Base-by-base conservation (phyloP, 1,140 invertebrate species). In the Ladona fulva region DNA sequence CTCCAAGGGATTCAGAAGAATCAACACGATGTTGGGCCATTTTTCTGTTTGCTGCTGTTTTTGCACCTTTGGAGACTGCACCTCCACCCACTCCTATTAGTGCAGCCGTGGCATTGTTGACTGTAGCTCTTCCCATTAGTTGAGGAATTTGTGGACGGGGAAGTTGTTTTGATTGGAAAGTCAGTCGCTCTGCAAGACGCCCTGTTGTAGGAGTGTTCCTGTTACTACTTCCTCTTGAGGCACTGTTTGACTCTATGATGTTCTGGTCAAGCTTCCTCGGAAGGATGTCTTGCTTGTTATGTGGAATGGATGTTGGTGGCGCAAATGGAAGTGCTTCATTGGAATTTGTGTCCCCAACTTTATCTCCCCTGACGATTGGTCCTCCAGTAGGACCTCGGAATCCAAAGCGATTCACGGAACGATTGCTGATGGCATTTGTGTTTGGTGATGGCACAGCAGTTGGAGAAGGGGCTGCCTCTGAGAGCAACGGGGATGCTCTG, bases 11-110 rank as follows among this genome's bases (percentile, higher is more conserved):
- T 52, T 74, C 29, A 19, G 29, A 77, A n/a, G 77, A 76, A n/a
- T 42, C 75, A 12, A 22, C 84, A 83, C 11, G 82, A 78, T 0
- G 82, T 83, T 22, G 83, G 24, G 85, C 84, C 78, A 86, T 89
- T 25, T 86, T 76, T 52, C 75, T 90, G 79, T 92, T 92, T 0
- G 87, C 89, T 6, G 87, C 89, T 79, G 93, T 93, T 84, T 94
- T 94, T 37, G 91, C 91, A 84, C 29, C 85, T 83, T 83, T 84
- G 82, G 75, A 76, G 22, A 76, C 75, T 76, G 25, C 25, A 76
- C 42, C 42, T 24, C 75, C 42, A n/a, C 42, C 75, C 11, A 42
- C 24, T 37, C 42, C 42, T 22, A 76, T 81, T 84, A 7, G 7
- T 81, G 79, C 80, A 81, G 80, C 78, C 80, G 80, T 19, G 80